A percentile compares a stretch with the other conserved stretches of the same genome.
phyloP scores from a whole-genome alignment of 1,140 invertebrate species.

The Listronotus oregonensis region DNA sequence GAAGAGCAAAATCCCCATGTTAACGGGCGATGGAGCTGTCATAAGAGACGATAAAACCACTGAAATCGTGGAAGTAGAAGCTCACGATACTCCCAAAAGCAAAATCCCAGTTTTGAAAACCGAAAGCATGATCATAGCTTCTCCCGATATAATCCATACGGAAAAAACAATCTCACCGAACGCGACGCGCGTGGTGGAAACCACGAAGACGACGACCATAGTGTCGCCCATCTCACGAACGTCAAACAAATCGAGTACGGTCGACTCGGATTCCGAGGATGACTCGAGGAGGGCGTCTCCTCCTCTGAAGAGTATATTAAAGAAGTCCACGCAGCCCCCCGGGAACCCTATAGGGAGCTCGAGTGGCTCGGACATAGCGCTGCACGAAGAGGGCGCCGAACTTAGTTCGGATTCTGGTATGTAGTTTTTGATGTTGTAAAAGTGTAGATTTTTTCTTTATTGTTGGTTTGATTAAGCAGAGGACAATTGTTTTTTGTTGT shows the following conservation, averaged over 20 bases:
- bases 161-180: constrained; percentile 40
- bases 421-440: constrained; percentile 8
- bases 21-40: constrained; percentile 15
- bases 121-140: constrained; percentile 53
- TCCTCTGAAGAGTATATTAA: constrained; percentile 51
- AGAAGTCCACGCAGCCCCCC: constrained; percentile 59
- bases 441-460: no score
- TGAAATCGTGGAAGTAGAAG: constrained; percentile 27
- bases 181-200: constrained; percentile 38
- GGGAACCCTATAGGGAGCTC: constrained; percentile 63
- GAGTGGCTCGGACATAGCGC: constrained; percentile 67
- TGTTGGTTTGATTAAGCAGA: no score
- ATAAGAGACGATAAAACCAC: constrained; percentile 13
- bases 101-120: constrained; percentile 58
- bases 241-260: constrained; percentile 50
- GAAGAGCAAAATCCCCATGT: constrained; percentile 48
- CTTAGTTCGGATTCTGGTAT: constrained; percentile 56
- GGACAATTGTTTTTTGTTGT: no score
- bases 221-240: constrained; percentile 46
- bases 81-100: constrained; percentile 48
- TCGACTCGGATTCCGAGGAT: constrained; percentile 54
- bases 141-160: constrained; percentile 54
- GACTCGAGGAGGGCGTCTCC: constrained; percentile 48
- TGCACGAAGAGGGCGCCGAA: constrained; percentile 62
- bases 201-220: constrained; percentile 36